These are phyloP conservation scores for Chaenogobius annularis DNA, from an alignment of 2,113 vertebrate species.

Conservation along the genomic window DNA sequence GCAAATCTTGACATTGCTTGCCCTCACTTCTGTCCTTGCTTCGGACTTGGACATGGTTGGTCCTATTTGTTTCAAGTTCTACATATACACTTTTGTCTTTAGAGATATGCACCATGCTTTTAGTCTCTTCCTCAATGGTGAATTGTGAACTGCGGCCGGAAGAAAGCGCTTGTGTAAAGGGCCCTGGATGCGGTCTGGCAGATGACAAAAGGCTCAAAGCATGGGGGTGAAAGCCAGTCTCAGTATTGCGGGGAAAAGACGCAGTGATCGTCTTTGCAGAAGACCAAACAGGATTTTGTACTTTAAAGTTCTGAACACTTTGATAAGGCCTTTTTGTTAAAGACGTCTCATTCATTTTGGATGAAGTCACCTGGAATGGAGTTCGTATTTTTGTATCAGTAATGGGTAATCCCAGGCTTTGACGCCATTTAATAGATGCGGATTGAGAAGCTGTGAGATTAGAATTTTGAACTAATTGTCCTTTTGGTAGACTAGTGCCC, in stretches of 20 bases:
- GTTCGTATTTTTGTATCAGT: slow-evolving; percentile 41
- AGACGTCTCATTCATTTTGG: slow-evolving; percentile 36
- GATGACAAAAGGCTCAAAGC: slow-evolving; percentile 38
- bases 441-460: slow-evolving; percentile 38
- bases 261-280: slow-evolving; percentile 37
- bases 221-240: slow-evolving; percentile 32
- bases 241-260: slow-evolving; percentile 33
- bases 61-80: slow-evolving; percentile 63
- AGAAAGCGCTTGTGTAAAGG: slow-evolving; percentile 32
- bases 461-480: slow-evolving; percentile 9
- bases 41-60: slow-evolving; percentile 72
- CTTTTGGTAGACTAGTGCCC: neutral
- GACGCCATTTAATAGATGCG: slow-evolving; percentile 62
- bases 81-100: slow-evolving; percentile 71
- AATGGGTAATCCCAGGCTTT: slow-evolving; percentile 63
- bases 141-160: slow-evolving; percentile 30
- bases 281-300: slow-evolving; percentile 57
- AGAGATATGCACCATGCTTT: slow-evolving; percentile 63
- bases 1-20: slow-evolving; percentile 41
- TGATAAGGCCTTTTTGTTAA: slow-evolving; percentile 17
- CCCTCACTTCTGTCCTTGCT: slow-evolving; percentile 61
- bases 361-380: slow-evolving; percentile 61
- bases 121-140: slow-evolving; percentile 38
- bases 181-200: slow-evolving; percentile 46
- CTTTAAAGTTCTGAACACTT: slow-evolving; percentile 27